Evolutionary conservation across 2,888 invertebrate genomes (phyloP), one percentile per base, ranked within the genome.

Genomic region (Pseudococcus jackbeardsleyi): DNA sequence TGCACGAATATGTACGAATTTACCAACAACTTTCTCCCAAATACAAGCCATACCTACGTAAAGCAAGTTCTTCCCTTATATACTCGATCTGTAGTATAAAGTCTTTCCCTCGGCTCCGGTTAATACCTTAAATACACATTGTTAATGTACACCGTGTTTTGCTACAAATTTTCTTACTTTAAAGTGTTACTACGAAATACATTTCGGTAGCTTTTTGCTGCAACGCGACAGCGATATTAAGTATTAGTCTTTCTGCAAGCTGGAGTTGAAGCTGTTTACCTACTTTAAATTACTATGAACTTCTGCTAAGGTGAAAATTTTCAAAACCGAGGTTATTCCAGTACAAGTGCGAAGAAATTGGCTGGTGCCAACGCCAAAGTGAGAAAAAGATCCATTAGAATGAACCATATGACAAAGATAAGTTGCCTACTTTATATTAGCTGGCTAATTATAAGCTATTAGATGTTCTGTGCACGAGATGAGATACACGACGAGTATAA

Each of bases 71-170:
- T 9, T 7, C 59, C 59, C 59, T 33, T 33, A 59, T 59, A 19
- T 19, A 59, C 59, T 59, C n/a, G 5, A 17, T 11, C 19, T 6
- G n/a, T n/a, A 2, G 26, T 33, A 33, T 54, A 54, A 46, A 46
- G 46, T 46, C 59, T 59, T 5, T 22, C 22, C 64, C 22, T 64
- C 11, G 59, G 19, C 26, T 72, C 33, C 68, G 68, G 68, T 15
- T 72, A 72, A 72, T 72, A 72, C 68, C 68, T 72, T 72, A 72
- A 72, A 72, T 72, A 72, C 68, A 72, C 68, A 72, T 33, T 72
- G 68, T 72, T 72, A 72, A 72, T 72, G 68, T 72, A 72, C 68
- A 72, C 11, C 68, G 68, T 72, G 68, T 72, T 72, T 72, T 72
- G 11, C 68, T 19, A 59, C 68, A 72, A 72, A 72, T 72, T 72